phyloP scores from a whole-genome alignment of 2,113 vertebrate genomes.

The Tricholaema leucomelas region DNA sequence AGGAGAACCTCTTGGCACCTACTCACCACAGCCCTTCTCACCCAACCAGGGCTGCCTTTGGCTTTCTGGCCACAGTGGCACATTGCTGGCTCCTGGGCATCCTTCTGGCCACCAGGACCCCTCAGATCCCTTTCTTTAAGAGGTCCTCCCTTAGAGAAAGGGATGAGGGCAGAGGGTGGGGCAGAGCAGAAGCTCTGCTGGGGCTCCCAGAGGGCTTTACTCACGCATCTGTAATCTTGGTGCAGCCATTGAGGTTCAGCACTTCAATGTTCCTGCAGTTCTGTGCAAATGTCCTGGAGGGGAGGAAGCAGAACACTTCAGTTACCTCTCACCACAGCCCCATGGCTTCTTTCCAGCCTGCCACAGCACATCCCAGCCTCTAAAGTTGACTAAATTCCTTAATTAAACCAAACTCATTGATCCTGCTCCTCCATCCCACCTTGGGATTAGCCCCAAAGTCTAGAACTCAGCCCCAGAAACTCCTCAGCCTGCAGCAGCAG shows the following conservation, averaged over 20 bases:
- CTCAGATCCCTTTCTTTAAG: no score
- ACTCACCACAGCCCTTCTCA: no score
- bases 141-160: background rate
- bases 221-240: constrained; percentile 97
- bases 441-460: background rate
- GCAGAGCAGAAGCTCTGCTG: background rate
- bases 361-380: no score
- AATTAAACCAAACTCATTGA: no score
- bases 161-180: background rate
- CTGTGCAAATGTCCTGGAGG: constrained; percentile 91
- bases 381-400: no score
- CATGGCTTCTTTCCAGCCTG: no score
- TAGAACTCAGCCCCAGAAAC: background rate
- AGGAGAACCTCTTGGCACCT: no score
- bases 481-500: no score
- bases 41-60: no score
- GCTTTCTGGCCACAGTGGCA: no score
- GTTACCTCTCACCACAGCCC: accelerated
- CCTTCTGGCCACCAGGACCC: no score
- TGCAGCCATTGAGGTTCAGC: constrained; percentile 95
- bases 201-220: background rate
- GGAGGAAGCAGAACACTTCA: background rate
- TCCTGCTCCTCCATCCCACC: background rate
- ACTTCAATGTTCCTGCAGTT: constrained; percentile 99
- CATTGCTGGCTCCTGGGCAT: no score